Evolutionary conservation across 2,888 invertebrate genomes (phyloP).

Genomic region (Eutolmus rufibarbis): DNA sequence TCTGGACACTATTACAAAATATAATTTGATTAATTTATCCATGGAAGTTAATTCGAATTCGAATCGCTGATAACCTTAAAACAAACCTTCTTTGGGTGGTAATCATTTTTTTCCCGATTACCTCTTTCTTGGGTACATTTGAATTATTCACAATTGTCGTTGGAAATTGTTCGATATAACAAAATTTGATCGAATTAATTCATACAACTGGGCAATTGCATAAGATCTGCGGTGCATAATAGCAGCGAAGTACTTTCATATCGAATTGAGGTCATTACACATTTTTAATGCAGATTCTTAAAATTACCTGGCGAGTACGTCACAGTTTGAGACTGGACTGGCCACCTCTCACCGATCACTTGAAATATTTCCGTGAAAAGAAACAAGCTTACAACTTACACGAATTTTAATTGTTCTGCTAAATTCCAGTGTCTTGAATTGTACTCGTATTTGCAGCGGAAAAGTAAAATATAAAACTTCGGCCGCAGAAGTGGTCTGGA

Average conservation of each 20-base stretch:
- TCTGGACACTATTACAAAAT: background rate
- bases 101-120: background rate
- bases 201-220: background rate
- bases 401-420: background rate
- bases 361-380: background rate
- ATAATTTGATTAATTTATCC: background rate
- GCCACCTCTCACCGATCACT: background rate
- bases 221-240: background rate
- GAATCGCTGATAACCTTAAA: background rate
- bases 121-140: background rate
- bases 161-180: background rate
- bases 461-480: background rate
- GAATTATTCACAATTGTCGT: background rate
- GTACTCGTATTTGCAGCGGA: background rate
- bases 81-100: background rate
- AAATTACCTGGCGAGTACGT: background rate
- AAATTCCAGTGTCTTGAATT: background rate
- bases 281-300: background rate
- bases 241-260: background rate
- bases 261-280: background rate
- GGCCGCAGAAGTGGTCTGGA: background rate
- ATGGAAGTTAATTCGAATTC: background rate
- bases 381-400: background rate
- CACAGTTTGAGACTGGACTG: background rate
- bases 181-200: background rate